A percentile compares a stretch with the other conserved stretches of the same genome.
Evolutionary conservation across 2,113 vertebrate species (phyloP).

Genomic region (Addax nasomaculatus): DNA sequence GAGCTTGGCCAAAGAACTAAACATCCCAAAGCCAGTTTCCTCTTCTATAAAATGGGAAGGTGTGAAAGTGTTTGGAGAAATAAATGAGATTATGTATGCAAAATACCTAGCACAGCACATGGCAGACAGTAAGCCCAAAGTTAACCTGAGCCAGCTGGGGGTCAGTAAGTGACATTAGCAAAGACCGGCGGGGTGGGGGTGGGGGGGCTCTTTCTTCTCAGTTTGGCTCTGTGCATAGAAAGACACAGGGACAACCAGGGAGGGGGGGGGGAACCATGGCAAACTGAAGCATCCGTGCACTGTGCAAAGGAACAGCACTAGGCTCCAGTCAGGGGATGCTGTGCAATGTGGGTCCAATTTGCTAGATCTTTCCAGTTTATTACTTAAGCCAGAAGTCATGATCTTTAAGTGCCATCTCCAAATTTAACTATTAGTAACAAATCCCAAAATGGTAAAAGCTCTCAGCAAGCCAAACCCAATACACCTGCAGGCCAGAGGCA

Average conservation of each 20-base stretch:
- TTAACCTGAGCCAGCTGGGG: neutral
- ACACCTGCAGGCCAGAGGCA: neutral
- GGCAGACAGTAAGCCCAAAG: neutral
- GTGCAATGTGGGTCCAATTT: fast-evolving
- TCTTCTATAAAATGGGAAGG: neutral
- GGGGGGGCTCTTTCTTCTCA: neutral
- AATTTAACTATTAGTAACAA: neutral
- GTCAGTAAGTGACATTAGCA: neutral
- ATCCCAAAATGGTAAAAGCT: neutral
- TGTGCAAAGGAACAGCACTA: neutral
- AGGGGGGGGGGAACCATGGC: neutral
- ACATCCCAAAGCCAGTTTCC: neutral
- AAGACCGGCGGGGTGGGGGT: too few relatives aligned
- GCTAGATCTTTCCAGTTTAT: neutral
- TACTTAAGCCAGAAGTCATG: neutral
- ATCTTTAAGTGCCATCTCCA: neutral
- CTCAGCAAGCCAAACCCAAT: neutral
- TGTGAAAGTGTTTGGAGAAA: neutral
- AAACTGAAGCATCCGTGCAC: fast-evolving
- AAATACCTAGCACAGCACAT: neutral
- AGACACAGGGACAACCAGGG: fast-evolving
- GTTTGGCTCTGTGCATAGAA: neutral
- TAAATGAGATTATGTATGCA: neutral
- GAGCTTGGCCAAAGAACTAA: neutral
- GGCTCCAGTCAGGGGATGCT: neutral